Evolutionary conservation across 2,797 vertebrate genomes (phyloP).

Genomic region (Urosaurus nigricauda): DNA sequence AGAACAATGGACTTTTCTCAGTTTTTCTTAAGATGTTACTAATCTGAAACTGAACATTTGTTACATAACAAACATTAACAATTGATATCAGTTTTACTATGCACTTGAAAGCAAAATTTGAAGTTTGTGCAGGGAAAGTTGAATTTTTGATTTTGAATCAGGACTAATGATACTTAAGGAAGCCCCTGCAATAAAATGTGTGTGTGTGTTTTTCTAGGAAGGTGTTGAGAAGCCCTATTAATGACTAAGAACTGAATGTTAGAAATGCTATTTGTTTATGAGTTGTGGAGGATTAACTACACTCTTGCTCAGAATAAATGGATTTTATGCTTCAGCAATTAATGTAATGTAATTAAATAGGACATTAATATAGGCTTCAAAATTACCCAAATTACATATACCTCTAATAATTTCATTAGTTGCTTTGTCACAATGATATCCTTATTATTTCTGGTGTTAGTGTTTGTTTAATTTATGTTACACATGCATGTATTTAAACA

Average conservation of each 20-base stretch:
- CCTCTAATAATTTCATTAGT: slow-evolving; percentile 30
- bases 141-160: slow-evolving; percentile 54
- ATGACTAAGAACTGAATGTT: slow-evolving; percentile 56
- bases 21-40: neutral
- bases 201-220: slow-evolving; percentile 9
- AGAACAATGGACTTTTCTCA: neutral
- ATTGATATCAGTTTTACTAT: slow-evolving; percentile 33
- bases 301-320: slow-evolving; percentile 60
- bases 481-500: slow-evolving; percentile 8
- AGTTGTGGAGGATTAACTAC: slow-evolving; percentile 57
- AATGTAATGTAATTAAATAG: slow-evolving; percentile 61
- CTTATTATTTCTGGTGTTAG: slow-evolving; percentile 38
- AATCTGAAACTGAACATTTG: neutral
- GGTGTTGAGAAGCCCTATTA: slow-evolving; percentile 55
- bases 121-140: neutral
- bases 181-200: slow-evolving; percentile 46
- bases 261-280: slow-evolving; percentile 56
- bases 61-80: slow-evolving; percentile 19
- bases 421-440: slow-evolving; percentile 33
- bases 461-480: slow-evolving; percentile 22
- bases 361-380: slow-evolving; percentile 45
- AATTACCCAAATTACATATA: slow-evolving; percentile 37
- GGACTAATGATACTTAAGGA: slow-evolving; percentile 5
- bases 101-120: slow-evolving; percentile 32
- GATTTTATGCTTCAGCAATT: slow-evolving; percentile 68